Conservation (phyloP, 2,888 invertebrate genomes). For the Drosophila lacicola region DNA sequence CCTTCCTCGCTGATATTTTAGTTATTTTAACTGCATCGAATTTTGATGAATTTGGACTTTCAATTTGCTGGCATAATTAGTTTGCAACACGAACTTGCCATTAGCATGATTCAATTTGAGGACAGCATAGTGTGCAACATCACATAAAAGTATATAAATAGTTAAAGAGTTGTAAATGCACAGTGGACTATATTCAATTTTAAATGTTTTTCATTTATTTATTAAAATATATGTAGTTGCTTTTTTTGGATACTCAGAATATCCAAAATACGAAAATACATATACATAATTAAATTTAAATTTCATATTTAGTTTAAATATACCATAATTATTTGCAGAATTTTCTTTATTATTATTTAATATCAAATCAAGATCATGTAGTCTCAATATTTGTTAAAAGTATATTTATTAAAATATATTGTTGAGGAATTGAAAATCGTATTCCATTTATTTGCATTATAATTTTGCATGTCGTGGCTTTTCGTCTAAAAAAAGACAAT, state of each 20-base stretch:
- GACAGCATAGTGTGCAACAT: slow-evolving; percentile 24
- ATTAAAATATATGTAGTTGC: neutral
- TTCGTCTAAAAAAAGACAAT: too few species aligned
- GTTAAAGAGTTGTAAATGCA: neutral
- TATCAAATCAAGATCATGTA: too few species aligned
- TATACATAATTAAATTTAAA: too few species aligned
- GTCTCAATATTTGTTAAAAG: too few species aligned
- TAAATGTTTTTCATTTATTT: neutral
- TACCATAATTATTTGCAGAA: too few species aligned
- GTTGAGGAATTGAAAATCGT: too few species aligned
- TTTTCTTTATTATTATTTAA: too few species aligned
- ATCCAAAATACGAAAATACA: too few species aligned
- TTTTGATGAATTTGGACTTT: slow-evolving; percentile 49
- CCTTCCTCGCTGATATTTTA: neutral
- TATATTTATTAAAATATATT: too few species aligned
- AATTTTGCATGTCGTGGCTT: too few species aligned
- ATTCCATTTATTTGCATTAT: too few species aligned
- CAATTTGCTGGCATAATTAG: slow-evolving; percentile 58
- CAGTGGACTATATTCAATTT: slow-evolving; percentile 7
- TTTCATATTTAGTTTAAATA: too few species aligned
- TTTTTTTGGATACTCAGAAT: neutral
- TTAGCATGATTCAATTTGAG: slow-evolving; percentile 55
- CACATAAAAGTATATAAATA: neutral
- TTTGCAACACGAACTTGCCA: slow-evolving; percentile 58
- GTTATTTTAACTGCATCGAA: slow-evolving; percentile 36